Base-by-base conservation (phyloP, 1,140 invertebrate species). In the Dendroctonus valens region DNA sequence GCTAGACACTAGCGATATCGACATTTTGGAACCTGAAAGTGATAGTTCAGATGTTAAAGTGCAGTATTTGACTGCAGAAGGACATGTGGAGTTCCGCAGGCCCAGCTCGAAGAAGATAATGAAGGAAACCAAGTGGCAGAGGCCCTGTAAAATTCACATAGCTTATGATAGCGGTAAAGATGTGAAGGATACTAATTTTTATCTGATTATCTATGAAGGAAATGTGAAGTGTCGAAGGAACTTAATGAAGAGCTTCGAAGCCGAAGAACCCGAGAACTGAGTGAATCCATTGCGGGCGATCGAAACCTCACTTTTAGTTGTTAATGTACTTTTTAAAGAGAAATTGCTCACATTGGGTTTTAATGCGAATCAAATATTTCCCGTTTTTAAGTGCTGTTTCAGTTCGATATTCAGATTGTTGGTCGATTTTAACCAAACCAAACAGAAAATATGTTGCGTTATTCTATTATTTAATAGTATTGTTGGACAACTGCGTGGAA, bases 211-310 rank as follows among this genome's bases (percentile, higher is more conserved):
- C 40, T 85, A 85, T 70, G 79, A 81, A 69, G 82, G 83, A 73
- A 83, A 83, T 65, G 81, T 79, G 72, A 83, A 82, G 71, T 85
- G 84, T 73, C 74, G 81, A 46, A 76, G 83, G 59, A 86, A 85
- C 76, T 75, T 86, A 26, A 72, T 84, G 66, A 72, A 70, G 41
- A 75, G 75, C n/a, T 78, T 78, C 50, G 70, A 72, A 11, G 66
- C 72, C 3, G 68, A 63, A 38, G 72, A 69, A 26, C 49, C 59
- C 2, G 68, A 70, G 44, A 59, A 67, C 52, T 72, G 50, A 65
- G 6, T 58, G 26, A 26, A 26, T 26, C 26, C 26, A 26, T 26
- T 26, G 26, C 26, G 1, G 26, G 26, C 26, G 26, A 26, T 26
- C 26, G 26, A 26, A 26, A 26, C 26, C 1, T 26, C 26, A 26